Conservation (phyloP, 2,113 vertebrate genomes). For the Glareola pratincola region DNA sequence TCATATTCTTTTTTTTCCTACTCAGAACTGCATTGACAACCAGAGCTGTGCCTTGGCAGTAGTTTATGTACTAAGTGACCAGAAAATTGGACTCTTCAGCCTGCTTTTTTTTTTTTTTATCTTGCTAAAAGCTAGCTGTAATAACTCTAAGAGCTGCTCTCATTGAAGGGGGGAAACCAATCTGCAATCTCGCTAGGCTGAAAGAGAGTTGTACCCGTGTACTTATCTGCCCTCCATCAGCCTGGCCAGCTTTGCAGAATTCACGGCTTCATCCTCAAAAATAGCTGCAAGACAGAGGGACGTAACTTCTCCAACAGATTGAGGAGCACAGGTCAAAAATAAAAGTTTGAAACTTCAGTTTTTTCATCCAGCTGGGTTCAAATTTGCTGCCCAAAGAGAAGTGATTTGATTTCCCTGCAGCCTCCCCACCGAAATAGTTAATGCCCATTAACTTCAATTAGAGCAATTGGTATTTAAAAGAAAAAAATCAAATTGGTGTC, state of each 20-base stretch:
- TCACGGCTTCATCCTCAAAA: background rate
- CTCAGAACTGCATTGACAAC: background rate
- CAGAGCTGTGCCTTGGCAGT: background rate
- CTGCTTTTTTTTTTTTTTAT: background rate
- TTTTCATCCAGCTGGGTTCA: background rate
- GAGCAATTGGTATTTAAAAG: background rate
- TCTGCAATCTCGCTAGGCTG: background rate
- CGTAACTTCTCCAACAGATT: accelerated
- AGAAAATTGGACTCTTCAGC: background rate
- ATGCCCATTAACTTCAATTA: background rate
- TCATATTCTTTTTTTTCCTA: background rate
- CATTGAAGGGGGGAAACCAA: background rate
- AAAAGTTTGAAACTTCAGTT: background rate
- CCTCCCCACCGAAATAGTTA: background rate
- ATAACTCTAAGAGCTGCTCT: background rate
- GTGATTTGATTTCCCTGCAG: background rate
- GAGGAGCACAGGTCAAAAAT: background rate
- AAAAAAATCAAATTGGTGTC: background rate
- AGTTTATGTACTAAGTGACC: background rate
- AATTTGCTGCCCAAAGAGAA: background rate
- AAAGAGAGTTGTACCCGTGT: background rate
- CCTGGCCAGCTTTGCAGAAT: background rate
- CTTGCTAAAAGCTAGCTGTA: background rate
- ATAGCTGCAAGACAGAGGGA: background rate
- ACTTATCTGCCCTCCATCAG: background rate